Conservation (phyloP, 92 coral and sea anemone species). For the Pocillopora meandrina region DNA sequence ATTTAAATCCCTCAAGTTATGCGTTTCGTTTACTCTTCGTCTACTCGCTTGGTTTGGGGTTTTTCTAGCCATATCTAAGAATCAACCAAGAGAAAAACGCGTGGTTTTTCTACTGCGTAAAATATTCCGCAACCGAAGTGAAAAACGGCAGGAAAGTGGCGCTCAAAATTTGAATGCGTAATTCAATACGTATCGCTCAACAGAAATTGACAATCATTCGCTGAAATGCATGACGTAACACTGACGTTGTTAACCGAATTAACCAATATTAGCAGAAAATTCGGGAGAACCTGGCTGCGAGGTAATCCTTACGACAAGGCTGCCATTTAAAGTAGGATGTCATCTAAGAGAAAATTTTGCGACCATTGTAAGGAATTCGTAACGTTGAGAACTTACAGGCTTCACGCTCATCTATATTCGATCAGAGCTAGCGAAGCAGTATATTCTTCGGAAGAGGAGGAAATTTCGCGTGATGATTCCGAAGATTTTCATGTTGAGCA, state of each 20-base stretch:
- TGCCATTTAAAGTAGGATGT: neutral
- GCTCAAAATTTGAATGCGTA: slow-evolving; percentile 35
- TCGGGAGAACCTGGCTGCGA: too few relatives aligned
- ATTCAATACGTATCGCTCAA: neutral
- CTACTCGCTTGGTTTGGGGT: neutral
- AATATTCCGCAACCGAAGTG: neutral
- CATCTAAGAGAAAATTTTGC: slow-evolving; percentile 53
- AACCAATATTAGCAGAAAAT: too few relatives aligned
- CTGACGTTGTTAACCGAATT: too few relatives aligned
- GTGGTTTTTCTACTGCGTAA: neutral
- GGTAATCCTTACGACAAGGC: neutral
- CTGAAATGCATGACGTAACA: too few relatives aligned
- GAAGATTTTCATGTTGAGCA: slow-evolving; percentile 17
- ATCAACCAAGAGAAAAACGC: neutral
- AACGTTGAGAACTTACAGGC: slow-evolving; percentile 45
- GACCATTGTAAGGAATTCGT: slow-evolving; percentile 58
- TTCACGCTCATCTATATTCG: slow-evolving; percentile 34
- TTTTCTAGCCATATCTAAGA: slow-evolving; percentile 1
- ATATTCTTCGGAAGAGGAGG: slow-evolving; percentile 41
- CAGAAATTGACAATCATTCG: too few relatives aligned
- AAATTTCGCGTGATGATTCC: slow-evolving; percentile 11
- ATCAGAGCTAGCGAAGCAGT: slow-evolving; percentile 8
- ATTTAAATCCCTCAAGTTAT: neutral
- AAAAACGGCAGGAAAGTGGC: neutral
- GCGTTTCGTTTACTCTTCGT: slow-evolving; percentile 6